Percentiles rank a stretch among this genome's conserved stretches.
phyloP scores from a whole-genome alignment of 2,888 invertebrate genomes.

The Doris montereyensis region DNA sequence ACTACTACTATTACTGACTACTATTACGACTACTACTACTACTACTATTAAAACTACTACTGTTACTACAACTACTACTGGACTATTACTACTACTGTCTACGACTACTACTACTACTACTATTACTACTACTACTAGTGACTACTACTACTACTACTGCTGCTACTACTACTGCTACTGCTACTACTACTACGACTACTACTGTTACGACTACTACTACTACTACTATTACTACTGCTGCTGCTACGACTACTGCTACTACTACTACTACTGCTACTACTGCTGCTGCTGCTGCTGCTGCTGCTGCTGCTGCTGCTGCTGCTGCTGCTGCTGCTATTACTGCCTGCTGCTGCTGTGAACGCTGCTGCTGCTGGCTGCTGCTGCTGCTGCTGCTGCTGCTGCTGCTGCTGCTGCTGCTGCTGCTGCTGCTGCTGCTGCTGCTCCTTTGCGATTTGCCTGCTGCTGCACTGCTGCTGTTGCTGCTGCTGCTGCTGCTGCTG shows the following conservation, averaged over 20 bases:
- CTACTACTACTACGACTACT: too few relatives aligned
- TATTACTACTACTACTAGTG: too few relatives aligned
- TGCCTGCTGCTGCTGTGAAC: background rate
- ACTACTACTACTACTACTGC: background rate
- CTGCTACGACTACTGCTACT: too few relatives aligned
- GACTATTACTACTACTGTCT: too few relatives aligned
- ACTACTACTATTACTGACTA: too few relatives aligned
- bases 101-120: too few relatives aligned
- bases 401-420: constrained; percentile 10
- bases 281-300: background rate
- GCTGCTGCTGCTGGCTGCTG: too few relatives aligned
- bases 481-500: constrained; percentile 14
- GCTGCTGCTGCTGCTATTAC: background rate
- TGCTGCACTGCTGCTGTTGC: background rate
- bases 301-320: background rate
- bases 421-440: constrained; percentile 9
- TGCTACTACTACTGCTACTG: background rate
- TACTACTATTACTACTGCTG: too few relatives aligned
- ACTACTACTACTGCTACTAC: background rate
- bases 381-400: constrained; percentile 15
- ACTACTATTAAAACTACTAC: too few relatives aligned
- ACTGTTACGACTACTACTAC: too few relatives aligned
- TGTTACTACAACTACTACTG: too few relatives aligned
- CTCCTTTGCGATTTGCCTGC: background rate
- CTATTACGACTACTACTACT: too few relatives aligned